A percentile compares a stretch with the other conserved stretches of the same genome.
These are phyloP conservation scores for Tricholaema leucomelas DNA, from an alignment of 2,113 vertebrate genomes.

Conservation along the genomic window DNA sequence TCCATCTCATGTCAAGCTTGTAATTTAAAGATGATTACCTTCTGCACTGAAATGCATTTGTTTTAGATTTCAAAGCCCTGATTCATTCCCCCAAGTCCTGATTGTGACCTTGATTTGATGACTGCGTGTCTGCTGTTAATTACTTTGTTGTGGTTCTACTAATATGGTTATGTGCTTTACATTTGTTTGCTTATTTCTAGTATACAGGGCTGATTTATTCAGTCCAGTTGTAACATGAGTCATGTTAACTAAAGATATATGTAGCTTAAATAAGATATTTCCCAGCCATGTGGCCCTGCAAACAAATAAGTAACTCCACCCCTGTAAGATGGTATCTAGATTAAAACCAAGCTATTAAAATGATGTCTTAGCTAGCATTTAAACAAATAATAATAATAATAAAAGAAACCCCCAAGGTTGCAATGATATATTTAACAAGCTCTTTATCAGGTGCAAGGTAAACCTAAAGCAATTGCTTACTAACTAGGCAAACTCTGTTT, in stretches of 20 bases:
- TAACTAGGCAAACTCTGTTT: slow-evolving; percentile 21
- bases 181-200: slow-evolving; percentile 14
- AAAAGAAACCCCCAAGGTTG: background rate
- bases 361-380: background rate
- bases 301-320: background rate
- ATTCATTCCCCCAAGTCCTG: background rate
- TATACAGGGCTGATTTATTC: background rate
- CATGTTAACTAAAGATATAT: background rate
- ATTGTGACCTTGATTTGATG: slow-evolving; percentile 6
- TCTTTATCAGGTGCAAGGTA: background rate
- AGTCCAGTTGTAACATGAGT: background rate
- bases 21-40: background rate
- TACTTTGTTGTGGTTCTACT: background rate
- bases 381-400: background rate
- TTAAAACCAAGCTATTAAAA: slow-evolving; percentile 11
- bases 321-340: background rate
- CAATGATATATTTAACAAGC: slow-evolving; percentile 12
- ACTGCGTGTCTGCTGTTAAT: background rate
- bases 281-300: background rate
- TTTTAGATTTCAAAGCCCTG: background rate
- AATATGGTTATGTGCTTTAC: background rate
- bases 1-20: background rate
- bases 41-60: background rate
- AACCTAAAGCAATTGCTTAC: background rate
- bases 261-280: background rate